Base-by-base conservation (phyloP, 92 coral and sea anemone species). In the Paragorgia papillata region DNA sequence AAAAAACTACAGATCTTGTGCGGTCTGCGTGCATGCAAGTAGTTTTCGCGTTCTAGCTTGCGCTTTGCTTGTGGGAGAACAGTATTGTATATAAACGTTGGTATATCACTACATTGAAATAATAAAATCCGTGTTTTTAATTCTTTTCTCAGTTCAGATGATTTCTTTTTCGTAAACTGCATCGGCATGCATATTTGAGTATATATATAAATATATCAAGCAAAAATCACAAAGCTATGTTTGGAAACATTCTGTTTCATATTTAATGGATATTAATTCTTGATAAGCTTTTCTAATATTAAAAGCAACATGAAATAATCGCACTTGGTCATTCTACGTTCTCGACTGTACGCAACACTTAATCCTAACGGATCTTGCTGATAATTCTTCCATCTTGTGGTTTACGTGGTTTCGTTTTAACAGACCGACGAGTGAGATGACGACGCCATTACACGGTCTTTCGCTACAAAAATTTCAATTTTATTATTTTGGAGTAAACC, bases 231-330 rank as follows among this genome's bases (percentile, higher is more conserved):
- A 24, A 27, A 58, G 57, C 41, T 68, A 68, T 68, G 75, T 68
- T 68, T 68, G 75, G 58, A 49, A 68, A 46, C 60, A 68, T 68
- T 68, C 78, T 35, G 61, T 35, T 71, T 17, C 78, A 71, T 71
- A 53, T 71, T 71, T 71, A 71, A 71, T 71, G 78, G 44, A n/a
- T 71, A 71, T 71, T 71, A 71, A 71, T 71, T 71, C 78, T 71
- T 71, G 78, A 71, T 71, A 71, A 71, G 78, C 78, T 71, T 55
- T 53, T 71, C 78, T 71, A 70, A 71, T 71, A 71, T 71, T 71
- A 71, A 53, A 71, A 71, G 63, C 78, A 71, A 71, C 78, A 71
- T 54, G 78, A 71, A 71, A 13, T 58, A 35, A 21, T 35, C 32
- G 22, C 15, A 49, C 63, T 51, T 64, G 34, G 39, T 71, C 64